Evolutionary conservation across 1,140 invertebrate genomes (phyloP), one percentile per base, ranked within the genome.

Genomic region (Bombus affinis): DNA sequence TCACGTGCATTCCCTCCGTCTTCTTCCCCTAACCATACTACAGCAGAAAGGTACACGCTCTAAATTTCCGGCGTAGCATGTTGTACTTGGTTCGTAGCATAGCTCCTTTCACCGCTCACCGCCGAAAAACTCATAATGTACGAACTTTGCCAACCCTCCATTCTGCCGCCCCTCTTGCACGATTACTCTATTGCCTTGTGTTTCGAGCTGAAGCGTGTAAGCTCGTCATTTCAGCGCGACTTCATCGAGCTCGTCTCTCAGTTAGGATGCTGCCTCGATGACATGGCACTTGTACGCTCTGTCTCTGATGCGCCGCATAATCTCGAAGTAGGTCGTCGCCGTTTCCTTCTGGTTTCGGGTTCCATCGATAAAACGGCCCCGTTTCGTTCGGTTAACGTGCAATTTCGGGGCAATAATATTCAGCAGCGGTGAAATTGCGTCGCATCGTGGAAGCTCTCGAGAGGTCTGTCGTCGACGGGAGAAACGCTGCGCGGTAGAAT

Each of bases 161-260:
- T 32, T 5, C 18, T n/a, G 5, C 35, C 25, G 9, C 37, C 15
- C 15, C 28, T 42, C 44, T 32, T 10, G 22, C 81, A 35, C 81
- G 79, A 90, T 89, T 84, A 84, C 81, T 89, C 85, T 84, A 72
- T 80, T 82, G 73, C 68, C 59, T 28, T 75, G 77, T 89, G 88
- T 89, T 83, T 77, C 84, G 79, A 71, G 77, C 76, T 57, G 28
- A 66, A 68, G 66, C 70, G 59, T 44, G 32, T 5, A 9, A 78
- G 88, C 84, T 83, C 80, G 84, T 86, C 88, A 83, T 86, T 80
- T 89, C 76, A 37, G 6, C 53, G 57, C 39, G 59, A 86, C 74
- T 90, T 90, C 81, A 71, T 71, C 74, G 82, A 82, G 80, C 68
- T 83, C 78, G 88, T 57, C 47, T 12, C 4, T 28, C n/a, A 18